These are phyloP conservation scores for Steinernema carpocapsae DNA, from an alignment of 2,888 invertebrate species.

Conservation along the genomic window DNA sequence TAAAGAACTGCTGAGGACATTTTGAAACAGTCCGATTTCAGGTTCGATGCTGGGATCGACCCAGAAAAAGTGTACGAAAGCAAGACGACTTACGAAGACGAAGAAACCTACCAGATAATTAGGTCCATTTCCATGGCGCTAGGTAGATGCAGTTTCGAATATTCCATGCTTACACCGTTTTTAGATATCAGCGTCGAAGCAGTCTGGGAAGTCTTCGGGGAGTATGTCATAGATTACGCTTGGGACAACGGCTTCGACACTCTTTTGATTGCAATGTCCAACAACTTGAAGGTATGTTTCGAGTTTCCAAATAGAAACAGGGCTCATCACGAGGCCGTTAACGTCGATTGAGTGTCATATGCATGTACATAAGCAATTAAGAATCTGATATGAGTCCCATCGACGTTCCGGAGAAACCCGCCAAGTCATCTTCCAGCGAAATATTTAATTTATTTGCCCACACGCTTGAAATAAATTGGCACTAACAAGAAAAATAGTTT, in stretches of 20 bases:
- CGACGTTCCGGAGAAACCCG: too few species aligned
- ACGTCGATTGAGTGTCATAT: not conserved
- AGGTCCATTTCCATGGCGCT: conserved; percentile 55
- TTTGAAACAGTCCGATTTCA: conserved; percentile 36
- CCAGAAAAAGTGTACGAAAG: conserved; percentile 55
- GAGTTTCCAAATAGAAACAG: not conserved
- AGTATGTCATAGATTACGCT: conserved; percentile 57
- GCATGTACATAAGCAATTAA: conserved; percentile 12
- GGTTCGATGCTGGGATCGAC: conserved; percentile 55
- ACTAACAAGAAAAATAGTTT: too few species aligned
- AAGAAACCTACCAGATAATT: conserved; percentile 62
- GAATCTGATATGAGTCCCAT: not conserved
- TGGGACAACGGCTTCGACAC: conserved; percentile 63
- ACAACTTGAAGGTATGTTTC: conserved; percentile 54
- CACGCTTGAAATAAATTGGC: too few species aligned
- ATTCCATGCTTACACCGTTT: not conserved
- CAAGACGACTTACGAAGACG: conserved; percentile 59
- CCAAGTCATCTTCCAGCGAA: too few species aligned
- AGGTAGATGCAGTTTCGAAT: conserved; percentile 40
- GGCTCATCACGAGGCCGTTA: not conserved
- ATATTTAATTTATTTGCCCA: not conserved
- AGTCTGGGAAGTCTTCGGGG: conserved; percentile 63
- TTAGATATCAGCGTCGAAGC: conserved; percentile 58
- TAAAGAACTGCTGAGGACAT: conserved; percentile 13
- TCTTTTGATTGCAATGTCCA: conserved; percentile 59